Evolutionary conservation across 1,140 invertebrate genomes (phyloP), one percentile per base, ranked within the genome.

Genomic region (Diplogasteroides magnus): DNA sequence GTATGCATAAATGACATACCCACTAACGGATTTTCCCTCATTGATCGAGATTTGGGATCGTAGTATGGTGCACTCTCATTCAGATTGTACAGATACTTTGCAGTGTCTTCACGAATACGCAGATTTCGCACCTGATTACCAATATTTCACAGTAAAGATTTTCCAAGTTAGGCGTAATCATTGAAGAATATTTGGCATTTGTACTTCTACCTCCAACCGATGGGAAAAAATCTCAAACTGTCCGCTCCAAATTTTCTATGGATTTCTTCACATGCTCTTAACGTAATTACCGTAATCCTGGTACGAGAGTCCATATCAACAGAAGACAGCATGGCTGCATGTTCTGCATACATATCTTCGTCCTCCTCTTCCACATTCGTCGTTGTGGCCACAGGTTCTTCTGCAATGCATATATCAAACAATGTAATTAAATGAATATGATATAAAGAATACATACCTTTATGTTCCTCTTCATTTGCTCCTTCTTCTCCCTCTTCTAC

Each of bases 21-120:
- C 15, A 65, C 58, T 72, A 83, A 92, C 2, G 96, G 96, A 87
- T 98, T 97, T 78, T 97, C 95, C 68, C 96, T 88, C 97, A 99
- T 99, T 0, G 95, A 93, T 68, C 96, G 86, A 0, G 94, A 97
- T 86, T 99, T 82, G 2, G 80, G 80, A 86, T 99, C 97, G 85
- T 99, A 99, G 84, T 97, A 97, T 0, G 96, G 94, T 0, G 94
- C 97, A 82, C 95, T 94, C 0, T 91, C 90, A 86, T 98, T 94
- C 71, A 99, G 87, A 85, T 98, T 98, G 59, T 94, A 87, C 59
- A 99, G 85, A 86, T 99, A 99, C 86, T 87, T 98, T 0, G 96
- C 96, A 0, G 94, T 98, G 83, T 99, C 97, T 86, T 99, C 96
- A 76, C 97, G 87, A 74, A 99, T 99, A 80, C 97, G 88, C 70